Conservation (phyloP, 1,140 invertebrate species). For the Heliconius congener region DNA sequence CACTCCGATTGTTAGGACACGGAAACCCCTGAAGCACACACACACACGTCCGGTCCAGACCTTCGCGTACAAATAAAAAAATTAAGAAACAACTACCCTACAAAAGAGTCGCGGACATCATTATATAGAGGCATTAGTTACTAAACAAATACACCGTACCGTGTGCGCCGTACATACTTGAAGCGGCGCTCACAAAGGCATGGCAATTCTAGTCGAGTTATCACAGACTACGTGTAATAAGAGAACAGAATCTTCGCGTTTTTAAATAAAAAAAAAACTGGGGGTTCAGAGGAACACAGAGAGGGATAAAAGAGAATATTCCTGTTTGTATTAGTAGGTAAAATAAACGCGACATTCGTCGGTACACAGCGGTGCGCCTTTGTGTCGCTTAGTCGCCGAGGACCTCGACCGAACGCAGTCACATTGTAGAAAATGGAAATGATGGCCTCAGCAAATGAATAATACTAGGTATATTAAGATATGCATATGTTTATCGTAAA, state of each 20-base stretch:
- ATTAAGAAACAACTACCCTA: conserved; percentile 34
- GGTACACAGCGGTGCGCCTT: conserved; percentile 33
- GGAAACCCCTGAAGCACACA: conserved; percentile 18
- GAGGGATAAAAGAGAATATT: conserved; percentile 52
- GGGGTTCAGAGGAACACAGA: conserved; percentile 45
- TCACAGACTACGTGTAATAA: conserved; percentile 59
- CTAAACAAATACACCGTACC: conserved; percentile 42
- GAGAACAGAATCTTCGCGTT: conserved; percentile 51
- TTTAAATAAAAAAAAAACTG: conserved; percentile 52
- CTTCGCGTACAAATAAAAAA: conserved; percentile 33
- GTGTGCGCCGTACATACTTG: conserved; percentile 37
- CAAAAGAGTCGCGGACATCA: conserved; percentile 41
- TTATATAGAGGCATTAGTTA: conserved; percentile 48
- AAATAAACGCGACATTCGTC: conserved; percentile 47
- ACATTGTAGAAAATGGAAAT: not conserved
- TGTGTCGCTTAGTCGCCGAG: conserved; percentile 21
- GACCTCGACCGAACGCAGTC: conserved; percentile 15
- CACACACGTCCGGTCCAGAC: not conserved
- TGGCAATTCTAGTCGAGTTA: conserved; percentile 61
- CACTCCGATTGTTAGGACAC: not conserved
- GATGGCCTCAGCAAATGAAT: not conserved
- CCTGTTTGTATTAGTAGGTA: conserved; percentile 52
- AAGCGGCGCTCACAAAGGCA: conserved; percentile 47
- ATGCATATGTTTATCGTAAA: no score
- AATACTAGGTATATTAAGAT: not conserved